Evolutionary conservation across 2,888 invertebrate genomes (phyloP), one percentile per base, ranked within the genome.

Genomic region (Epinotia demarniana): DNA sequence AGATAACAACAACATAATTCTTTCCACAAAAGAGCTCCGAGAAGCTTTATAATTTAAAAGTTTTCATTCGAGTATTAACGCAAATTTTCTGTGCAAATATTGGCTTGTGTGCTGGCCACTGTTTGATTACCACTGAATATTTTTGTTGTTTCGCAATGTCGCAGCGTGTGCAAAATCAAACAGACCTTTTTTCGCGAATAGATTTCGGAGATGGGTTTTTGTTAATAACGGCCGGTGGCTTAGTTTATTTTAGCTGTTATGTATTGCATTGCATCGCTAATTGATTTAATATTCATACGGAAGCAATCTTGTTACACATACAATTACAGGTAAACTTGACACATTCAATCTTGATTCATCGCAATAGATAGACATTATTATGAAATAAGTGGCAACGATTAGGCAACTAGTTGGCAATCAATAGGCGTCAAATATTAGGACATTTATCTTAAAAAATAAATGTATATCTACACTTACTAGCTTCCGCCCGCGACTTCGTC

Each of bases 41-140:
- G 79, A 77, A 81, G 79, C 81, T 83, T 81, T 81, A 84, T 85
- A 83, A 80, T 83, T 83, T 80, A 81, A 85, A 79, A 78, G 81
- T 80, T 85, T 83, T 81, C 83, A 82, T 76, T 75, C 76, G 81
- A 80, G 80, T 84, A 82, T 85, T 83, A 84, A 83, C 82, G 83
- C 84, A 86, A 83, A 86, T 85, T 87, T 84, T 82, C 84, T 85
- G 79, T 81, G 81, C 81, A 82, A 89, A 88, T 89, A 88, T 89
- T 89, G 88, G 85, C 79, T 73, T 80, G 84, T 84, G 83, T 83
- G 81, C 82, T 80, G 83, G 80, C 80, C 77, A 81, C 79, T 87
- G 86, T 88, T 86, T 87, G 87, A 87, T 89, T 87, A 85, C 85
- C 84, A 85, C 85, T 86, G 85, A 87, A 86, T 86, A 86, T 85